Conservation (phyloP, 2,113 vertebrate genomes). For the Gulo gulo region DNA sequence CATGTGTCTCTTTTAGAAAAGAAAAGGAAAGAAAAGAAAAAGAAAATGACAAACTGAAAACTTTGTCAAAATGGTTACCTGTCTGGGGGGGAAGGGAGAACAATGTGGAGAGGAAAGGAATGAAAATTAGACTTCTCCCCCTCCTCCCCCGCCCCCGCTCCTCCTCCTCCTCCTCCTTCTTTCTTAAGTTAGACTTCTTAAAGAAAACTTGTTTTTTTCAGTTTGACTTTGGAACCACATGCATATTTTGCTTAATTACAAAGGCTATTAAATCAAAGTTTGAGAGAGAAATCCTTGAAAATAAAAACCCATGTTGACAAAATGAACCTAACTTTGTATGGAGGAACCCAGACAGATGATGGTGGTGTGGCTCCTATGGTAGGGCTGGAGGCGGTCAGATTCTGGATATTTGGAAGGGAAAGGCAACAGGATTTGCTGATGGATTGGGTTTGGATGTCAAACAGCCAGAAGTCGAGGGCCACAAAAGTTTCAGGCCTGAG, state of each 20-base stretch:
- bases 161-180: background rate
- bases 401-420: background rate
- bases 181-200: background rate
- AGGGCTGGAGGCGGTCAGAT: background rate
- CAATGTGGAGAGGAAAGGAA: background rate
- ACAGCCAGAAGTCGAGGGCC: background rate
- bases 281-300: background rate
- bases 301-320: background rate
- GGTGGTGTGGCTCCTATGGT: too few relatives aligned
- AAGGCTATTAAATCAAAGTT: background rate
- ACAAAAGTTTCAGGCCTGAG: background rate
- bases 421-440: background rate
- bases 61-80: background rate
- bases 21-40: background rate
- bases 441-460: background rate
- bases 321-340: background rate
- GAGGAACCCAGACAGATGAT: background rate
- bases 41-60: background rate
- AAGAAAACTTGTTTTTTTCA: background rate
- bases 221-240: slow-evolving; percentile 3
- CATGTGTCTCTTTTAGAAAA: background rate
- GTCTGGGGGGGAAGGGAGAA: background rate
- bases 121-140: background rate
- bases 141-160: too few relatives aligned
- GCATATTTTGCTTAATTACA: background rate